These are phyloP conservation scores for Zygaena filipendulae DNA, from an alignment of 2,888 invertebrate genomes.

Conservation along the genomic window DNA sequence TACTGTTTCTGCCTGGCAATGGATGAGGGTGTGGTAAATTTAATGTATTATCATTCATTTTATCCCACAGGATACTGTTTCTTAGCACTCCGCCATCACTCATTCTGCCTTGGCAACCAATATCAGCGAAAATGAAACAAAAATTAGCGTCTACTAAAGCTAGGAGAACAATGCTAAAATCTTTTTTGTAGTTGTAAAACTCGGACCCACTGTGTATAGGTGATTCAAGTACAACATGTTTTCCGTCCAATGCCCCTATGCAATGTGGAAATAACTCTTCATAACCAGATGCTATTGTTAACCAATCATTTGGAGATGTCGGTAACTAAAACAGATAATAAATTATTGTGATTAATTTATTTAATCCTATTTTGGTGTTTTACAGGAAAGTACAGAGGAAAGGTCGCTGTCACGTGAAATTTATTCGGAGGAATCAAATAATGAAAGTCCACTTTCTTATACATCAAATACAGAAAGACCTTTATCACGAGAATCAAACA, in stretches of 20 bases:
- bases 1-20: slow-evolving; percentile 10
- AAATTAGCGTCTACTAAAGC: slow-evolving; percentile 11
- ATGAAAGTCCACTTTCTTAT: too few species aligned
- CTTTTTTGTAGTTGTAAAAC: slow-evolving; percentile 9
- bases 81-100: slow-evolving; percentile 9
- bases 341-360: too few species aligned
- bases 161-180: slow-evolving; percentile 10
- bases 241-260: slow-evolving; percentile 12
- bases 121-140: slow-evolving; percentile 8
- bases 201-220: slow-evolving; percentile 10
- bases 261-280: slow-evolving; percentile 10
- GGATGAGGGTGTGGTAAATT: slow-evolving; percentile 17
- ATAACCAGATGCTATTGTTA: slow-evolving; percentile 7
- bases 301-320: slow-evolving; percentile 10
- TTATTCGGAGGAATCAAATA: too few species aligned
- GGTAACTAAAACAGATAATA: too few species aligned
- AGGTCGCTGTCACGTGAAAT: too few species aligned
- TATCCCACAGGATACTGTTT: slow-evolving; percentile 19
- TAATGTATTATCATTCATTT: slow-evolving; percentile 16
- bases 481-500: too few species aligned
- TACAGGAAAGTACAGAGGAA: too few species aligned
- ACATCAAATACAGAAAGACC: too few species aligned
- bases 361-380: too few species aligned
- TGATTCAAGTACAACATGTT: slow-evolving; percentile 10
- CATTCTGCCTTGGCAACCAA: slow-evolving; percentile 5